Evolutionary conservation across 2,113 vertebrate species (phyloP), one percentile per base, ranked within the genome.

Genomic region (Mormoops blainvillei): DNA sequence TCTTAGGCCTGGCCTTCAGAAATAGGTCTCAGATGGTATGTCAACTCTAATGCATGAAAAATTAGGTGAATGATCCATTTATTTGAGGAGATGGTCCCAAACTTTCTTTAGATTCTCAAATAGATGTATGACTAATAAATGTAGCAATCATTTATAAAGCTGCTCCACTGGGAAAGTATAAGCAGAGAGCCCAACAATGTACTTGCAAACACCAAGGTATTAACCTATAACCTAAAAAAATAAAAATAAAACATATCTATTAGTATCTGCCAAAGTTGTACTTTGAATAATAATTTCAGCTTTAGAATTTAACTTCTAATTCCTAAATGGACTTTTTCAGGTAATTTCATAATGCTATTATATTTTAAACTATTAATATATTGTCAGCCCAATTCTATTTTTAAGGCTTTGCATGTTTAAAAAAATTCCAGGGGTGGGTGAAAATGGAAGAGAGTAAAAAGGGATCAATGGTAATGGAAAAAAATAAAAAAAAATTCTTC

Each of bases 161-260:
- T 92, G 77, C 38, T 86, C 71, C 16, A 92, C 8, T 31, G 38
- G 65, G 50, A 63, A 61, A 85, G 22, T 24, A 85, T 58, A 65
- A 80, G 33, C 11, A n/a, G 89, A 94, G 56, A 74, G 36, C 22
- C 43, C 77, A 90, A 38, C 33, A 90, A 87, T 41, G 38, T 56
- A 94, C 45, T 87, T 87, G 71, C 12, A 91, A 93, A 87, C 58
- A 87, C 12, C 82, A 78, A 65, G 12, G 38, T 71, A 91, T 94
- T 94, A 48, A 87, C 28, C 7, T 22, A 31, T 33, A 15, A 85
- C 41, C 38, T 71, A 33, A 82, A 87, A 91, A 76, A 41, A 24
- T 65, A 33, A 82, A 87, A 91, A 76, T n/a, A 22, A 83, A 86
- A n/a, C 14, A 5, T 36, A 68, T 76, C 67, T 90, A 65, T 83